Percentiles rank a stretch among this genome's conserved stretches.
Evolutionary conservation across 1,140 invertebrate species (phyloP).

Genomic region (Steinernema khuongi): DNA sequence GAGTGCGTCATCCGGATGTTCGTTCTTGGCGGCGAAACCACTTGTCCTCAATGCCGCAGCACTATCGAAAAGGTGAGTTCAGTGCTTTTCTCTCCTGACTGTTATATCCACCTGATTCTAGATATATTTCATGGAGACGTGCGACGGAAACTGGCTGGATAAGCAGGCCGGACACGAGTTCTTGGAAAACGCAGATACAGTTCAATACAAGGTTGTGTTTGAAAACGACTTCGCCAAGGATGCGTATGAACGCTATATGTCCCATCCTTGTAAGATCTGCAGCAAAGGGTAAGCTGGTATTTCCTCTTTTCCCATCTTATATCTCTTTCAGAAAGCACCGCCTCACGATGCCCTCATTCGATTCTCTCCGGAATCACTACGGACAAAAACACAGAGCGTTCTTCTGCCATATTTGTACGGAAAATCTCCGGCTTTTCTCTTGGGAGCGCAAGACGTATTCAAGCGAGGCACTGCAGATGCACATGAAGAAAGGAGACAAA

Average conservation of each 20-base stretch:
- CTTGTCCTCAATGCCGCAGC: slow-evolving; percentile 30
- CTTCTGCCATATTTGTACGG: slow-evolving; percentile 50
- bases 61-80: slow-evolving; percentile 21
- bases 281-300: neutral
- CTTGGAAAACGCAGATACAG: slow-evolving; percentile 22
- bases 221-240: slow-evolving; percentile 35
- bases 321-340: slow-evolving; percentile 18
- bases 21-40: slow-evolving; percentile 13
- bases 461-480: slow-evolving; percentile 36
- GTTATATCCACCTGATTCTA: slow-evolving; percentile 25
- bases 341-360: slow-evolving; percentile 29
- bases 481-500: slow-evolving; percentile 40
- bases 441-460: slow-evolving; percentile 46
- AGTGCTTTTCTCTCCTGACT: no score
- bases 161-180: neutral
- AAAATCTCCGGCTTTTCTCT: slow-evolving; percentile 48
- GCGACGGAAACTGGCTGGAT: slow-evolving; percentile 5
- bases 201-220: slow-evolving; percentile 39
- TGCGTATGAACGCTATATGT: slow-evolving; percentile 47
- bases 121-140: slow-evolving; percentile 21
- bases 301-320: neutral
- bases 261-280: slow-evolving; percentile 48
- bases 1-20: slow-evolving; percentile 34
- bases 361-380: slow-evolving; percentile 32
- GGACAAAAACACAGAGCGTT: slow-evolving; percentile 40